Evolutionary conservation across 1,140 invertebrate species (phyloP), one percentile per base, ranked within the genome.

Genomic region (Cecropterus lyciades): DNA sequence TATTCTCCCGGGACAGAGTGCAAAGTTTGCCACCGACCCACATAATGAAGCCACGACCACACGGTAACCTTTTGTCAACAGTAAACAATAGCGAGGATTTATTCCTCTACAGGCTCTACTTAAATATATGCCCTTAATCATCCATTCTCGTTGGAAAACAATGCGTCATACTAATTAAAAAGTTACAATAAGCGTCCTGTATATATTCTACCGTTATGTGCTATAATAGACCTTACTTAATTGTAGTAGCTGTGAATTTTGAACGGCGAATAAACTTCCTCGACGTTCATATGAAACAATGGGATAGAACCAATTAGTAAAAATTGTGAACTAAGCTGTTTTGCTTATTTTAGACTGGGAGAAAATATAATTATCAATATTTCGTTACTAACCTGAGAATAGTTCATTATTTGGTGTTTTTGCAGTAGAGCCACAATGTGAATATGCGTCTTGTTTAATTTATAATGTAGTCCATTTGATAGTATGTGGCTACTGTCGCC

Each of bases 141-240:
- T 59, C 56, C n/a, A 57, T 57, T 57, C 37, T 45, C 17, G n/a
- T 27, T 43, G 40, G 20, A 15, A 45, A 45, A 57, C 55, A 57
- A 57, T 57, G 40, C n/a, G 20, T 24, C 55, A 45, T 24, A 45
- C 40, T 57, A 43, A 57, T 57, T 57, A 57, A 57, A 56, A 57
- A 57, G 40, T 57, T 57, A 57, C 56, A 59, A 59, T 59, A 59
- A 59, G 45, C 56, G 10, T 59, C 56, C 56, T 59, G 56, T 46
- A 45, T 59, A 45, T 46, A 46, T 10, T 59, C n/a, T n/a, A n/a
- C 14, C n/a, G 10, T 33, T 37, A 1, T 37, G 15, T 11, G 9
- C 7, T 2, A 52, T 15, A 53, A 37, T 37, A 14, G 14, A 33
- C 51, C 15, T 53, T 53, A 37, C 4, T 16, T 0, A 10, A 8